These are phyloP conservation scores for Frankliniella intonsa DNA, from an alignment of 2,888 invertebrate genomes.

Conservation along the genomic window DNA sequence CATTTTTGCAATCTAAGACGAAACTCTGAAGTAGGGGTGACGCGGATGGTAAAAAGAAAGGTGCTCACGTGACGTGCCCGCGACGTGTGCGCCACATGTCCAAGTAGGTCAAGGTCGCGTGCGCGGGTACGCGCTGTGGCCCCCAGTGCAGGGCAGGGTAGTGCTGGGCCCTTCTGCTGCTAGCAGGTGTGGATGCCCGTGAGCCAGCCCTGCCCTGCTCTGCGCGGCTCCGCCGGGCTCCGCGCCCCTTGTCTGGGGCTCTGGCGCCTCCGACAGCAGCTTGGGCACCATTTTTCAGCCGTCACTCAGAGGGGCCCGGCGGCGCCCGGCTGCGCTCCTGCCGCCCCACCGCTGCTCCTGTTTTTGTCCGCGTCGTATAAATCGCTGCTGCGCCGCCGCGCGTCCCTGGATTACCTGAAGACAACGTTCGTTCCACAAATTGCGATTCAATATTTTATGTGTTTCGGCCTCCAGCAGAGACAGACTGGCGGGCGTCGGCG, in stretches of 20 bases:
- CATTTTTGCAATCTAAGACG: too few relatives aligned
- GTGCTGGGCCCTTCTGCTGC: neutral
- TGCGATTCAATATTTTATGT: conserved; percentile 25
- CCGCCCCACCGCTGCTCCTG: neutral
- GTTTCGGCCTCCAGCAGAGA: neutral
- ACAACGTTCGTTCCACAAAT: conserved; percentile 16
- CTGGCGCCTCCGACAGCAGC: conserved; percentile 5
- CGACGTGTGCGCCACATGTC: too few relatives aligned
- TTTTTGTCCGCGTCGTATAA: conserved; percentile 20
- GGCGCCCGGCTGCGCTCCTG: neutral
- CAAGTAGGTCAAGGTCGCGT: too few relatives aligned
- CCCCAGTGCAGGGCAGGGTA: neutral
- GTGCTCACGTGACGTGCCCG: too few relatives aligned
- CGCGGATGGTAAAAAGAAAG: too few relatives aligned
- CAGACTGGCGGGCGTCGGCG: neutral
- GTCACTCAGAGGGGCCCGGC: conserved; percentile 1
- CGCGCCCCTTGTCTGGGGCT: neutral
- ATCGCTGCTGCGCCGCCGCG: neutral
- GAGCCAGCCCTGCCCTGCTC: neutral
- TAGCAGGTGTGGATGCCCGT: too few relatives aligned
- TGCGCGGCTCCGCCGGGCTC: neutral
- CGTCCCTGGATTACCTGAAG: conserved; percentile 14
- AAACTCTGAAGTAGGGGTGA: too few relatives aligned
- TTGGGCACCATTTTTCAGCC: conserved; percentile 12
- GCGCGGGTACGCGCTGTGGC: too few relatives aligned